Conservation (phyloP, 2,888 invertebrate genomes). For the Lasiommata megera region DNA sequence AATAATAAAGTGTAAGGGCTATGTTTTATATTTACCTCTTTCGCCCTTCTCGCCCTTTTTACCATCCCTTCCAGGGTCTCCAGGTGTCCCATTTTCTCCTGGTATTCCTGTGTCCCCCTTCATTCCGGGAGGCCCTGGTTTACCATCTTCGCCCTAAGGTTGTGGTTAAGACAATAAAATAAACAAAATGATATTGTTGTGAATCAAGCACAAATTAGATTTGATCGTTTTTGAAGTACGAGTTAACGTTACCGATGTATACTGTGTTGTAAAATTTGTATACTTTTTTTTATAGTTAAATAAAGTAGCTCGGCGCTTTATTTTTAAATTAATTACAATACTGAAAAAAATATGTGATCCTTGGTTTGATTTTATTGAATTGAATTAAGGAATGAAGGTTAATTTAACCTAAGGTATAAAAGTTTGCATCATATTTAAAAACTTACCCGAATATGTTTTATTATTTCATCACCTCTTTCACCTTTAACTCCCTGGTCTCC, state of each 20-base stretch:
- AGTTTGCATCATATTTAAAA: background rate
- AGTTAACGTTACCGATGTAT: no score
- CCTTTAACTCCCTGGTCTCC: constrained; percentile 63
- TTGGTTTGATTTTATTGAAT: no score
- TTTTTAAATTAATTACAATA: no score
- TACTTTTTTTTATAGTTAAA: no score
- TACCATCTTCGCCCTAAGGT: constrained; percentile 29
- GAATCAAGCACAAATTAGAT: no score
- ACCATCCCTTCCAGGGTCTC: constrained; percentile 86
- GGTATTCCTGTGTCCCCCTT: constrained; percentile 58
- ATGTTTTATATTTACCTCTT: constrained; percentile 83
- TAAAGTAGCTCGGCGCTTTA: no score
- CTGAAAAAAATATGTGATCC: no score
- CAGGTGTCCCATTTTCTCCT: constrained; percentile 80
- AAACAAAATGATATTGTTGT: no score
- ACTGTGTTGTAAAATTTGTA: no score
- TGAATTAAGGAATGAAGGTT: background rate
- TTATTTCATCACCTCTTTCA: constrained; percentile 35
- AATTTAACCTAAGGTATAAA: background rate
- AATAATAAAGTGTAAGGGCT: no score
- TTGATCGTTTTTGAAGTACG: no score
- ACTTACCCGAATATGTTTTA: constrained; percentile 22
- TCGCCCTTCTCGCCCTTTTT: constrained; percentile 85
- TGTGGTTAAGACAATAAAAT: no score
- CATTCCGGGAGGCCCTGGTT: constrained; percentile 47